phyloP scores from a whole-genome alignment of 2,113 vertebrate species.

The Larimichthys polyactis region DNA sequence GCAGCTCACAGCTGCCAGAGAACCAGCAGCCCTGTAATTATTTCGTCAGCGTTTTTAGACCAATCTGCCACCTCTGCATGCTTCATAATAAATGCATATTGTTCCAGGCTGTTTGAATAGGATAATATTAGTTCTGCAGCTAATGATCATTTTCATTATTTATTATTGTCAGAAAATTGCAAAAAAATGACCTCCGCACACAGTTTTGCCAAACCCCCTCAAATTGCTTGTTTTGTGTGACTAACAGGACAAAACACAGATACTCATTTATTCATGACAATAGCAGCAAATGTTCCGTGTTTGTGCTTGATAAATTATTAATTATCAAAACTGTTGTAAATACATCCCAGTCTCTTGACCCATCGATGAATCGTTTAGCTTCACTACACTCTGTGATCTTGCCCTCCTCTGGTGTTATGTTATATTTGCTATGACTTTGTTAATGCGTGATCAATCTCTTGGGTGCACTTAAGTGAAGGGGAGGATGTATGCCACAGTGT shows the following conservation, averaged over 20 bases:
- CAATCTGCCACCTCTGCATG: conserved; percentile 6
- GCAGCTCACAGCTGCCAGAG: not conserved
- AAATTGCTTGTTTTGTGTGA: not conserved
- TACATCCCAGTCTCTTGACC: not conserved
- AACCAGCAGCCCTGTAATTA: not conserved
- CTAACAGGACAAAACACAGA: not conserved
- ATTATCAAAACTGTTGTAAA: not conserved
- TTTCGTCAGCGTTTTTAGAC: conserved; percentile 26
- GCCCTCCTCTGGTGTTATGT: not conserved
- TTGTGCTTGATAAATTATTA: not conserved
- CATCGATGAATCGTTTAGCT: not conserved
- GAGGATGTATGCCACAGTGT: conserved; percentile 1
- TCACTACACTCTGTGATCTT: not conserved
- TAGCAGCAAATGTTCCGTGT: not conserved
- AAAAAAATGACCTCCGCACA: too few species aligned
- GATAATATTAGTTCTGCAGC: not conserved
- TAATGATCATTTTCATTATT: not conserved
- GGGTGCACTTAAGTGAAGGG: conserved; percentile 6
- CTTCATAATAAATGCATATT: conserved; percentile 4
- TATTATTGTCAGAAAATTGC: not conserved
- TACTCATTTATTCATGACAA: not conserved
- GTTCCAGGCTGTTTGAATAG: conserved; percentile 5
- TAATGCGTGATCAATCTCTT: conserved; percentile 15
- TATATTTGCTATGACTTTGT: conserved; percentile 5
- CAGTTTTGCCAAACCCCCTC: not conserved